Evolutionary conservation across 2,888 invertebrate genomes (phyloP), one percentile per base, ranked within the genome.

Genomic region (Catocala nupta): DNA sequence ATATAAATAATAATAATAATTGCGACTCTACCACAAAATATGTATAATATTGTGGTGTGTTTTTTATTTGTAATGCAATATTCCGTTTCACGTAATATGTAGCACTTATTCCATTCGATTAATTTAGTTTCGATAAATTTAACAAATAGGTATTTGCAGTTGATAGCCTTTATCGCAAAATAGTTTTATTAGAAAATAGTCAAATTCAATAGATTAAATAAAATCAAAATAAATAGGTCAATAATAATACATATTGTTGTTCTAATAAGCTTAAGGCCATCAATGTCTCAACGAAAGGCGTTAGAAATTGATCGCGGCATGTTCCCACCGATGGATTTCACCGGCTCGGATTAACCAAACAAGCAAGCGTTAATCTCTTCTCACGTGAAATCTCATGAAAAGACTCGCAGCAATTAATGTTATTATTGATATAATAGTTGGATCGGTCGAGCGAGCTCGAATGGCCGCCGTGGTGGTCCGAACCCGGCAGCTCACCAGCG

Each of bases 351-450:
- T 92, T 92, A 92, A 89, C 84, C 82, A 87, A 88, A 89, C 85
- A 84, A 86, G 89, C 85, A 81, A 83, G 80, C 82, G 84, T 82
- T 93, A 93, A 93, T 93, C 91, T 81, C 83, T 83, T 90, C 89
- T 88, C 89, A 88, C 81, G 86, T 90, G 89, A 89, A 90, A 88
- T 88, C 80, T 84, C 77, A 82, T 88, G 88, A 88, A 90, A 88
- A 87, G 87, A 79, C 83, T 85, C 61, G 69, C 63, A 80, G 84
- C 84, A 89, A 90, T 90, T 89, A 90, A 90, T 87, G 84, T 82
- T 83, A 80, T 83, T 85, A 85, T 86, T 82, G 81, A 83, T 83
- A 78, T 73, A 77, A 63, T 68, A 75, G 62, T 73, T 16, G 16
- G 8, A 16, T 9, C 75, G 81, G 75, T 82, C 75, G 73, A 70